phyloP scores from a whole-genome alignment of 1,140 invertebrate genomes.

The Trichonephila clavipes region DNA sequence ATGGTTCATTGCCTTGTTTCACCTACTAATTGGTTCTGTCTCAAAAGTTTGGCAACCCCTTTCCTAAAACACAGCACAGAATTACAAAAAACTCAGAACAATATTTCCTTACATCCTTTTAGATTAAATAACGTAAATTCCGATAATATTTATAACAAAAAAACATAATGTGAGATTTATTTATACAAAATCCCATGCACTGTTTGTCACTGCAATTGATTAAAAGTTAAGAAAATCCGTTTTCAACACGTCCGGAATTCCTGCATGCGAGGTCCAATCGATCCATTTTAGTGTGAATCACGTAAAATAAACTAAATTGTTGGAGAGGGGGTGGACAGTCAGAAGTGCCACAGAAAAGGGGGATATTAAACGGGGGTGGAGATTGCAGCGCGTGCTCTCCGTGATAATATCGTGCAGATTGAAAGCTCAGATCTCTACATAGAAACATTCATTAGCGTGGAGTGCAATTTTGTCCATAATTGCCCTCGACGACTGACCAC shows the following conservation, averaged over 20 bases:
- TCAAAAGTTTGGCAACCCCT: too few relatives aligned
- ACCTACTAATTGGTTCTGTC: too few relatives aligned
- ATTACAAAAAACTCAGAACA: too few relatives aligned
- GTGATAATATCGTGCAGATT: slow-evolving; percentile 16
- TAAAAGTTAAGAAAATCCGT: neutral
- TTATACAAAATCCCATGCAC: neutral
- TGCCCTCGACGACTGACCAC: slow-evolving; percentile 45
- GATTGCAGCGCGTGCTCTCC: slow-evolving; percentile 2
- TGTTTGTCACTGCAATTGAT: neutral
- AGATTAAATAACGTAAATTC: too few relatives aligned
- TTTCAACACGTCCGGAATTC: neutral
- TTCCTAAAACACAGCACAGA: too few relatives aligned
- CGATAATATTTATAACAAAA: too few relatives aligned
- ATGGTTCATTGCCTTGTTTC: too few relatives aligned
- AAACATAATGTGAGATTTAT: too few relatives aligned
- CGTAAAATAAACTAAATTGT: neutral
- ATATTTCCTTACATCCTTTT: too few relatives aligned
- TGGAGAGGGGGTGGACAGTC: neutral
- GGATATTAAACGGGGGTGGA: neutral
- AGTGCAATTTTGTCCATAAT: slow-evolving; percentile 19
- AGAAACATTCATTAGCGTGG: slow-evolving; percentile 6
- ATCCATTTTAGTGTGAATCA: neutral
- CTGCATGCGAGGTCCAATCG: neutral
- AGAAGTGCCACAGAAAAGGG: neutral
- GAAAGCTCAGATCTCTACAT: slow-evolving; percentile 5